Evolutionary conservation across 2,113 vertebrate genomes (phyloP).

Genomic region (Oophaga pumilio): DNA sequence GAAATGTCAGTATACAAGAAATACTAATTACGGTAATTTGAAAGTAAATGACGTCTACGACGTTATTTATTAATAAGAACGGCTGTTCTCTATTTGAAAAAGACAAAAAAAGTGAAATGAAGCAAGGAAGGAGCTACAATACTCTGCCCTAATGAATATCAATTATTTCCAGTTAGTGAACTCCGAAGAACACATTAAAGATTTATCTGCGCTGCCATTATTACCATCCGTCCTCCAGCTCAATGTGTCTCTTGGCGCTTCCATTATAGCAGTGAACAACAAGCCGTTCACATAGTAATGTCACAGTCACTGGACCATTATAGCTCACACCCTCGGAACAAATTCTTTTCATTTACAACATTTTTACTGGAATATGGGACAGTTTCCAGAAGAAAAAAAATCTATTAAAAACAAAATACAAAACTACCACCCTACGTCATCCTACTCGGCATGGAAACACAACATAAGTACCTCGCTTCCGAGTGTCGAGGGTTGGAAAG

Average conservation of each 20-base stretch:
- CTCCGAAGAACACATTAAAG: constrained; percentile 54
- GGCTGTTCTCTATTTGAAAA: constrained; percentile 17
- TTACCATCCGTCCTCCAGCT: constrained; percentile 32
- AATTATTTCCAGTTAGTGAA: constrained; percentile 57
- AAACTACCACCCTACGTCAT: no score
- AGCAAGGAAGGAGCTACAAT: constrained; percentile 12
- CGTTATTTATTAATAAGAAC: constrained; percentile 41
- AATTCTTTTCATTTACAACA: constrained; percentile 9
- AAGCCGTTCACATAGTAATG: background rate
- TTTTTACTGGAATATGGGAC: background rate
- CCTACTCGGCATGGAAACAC: no score
- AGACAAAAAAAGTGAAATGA: background rate
- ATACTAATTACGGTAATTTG: background rate
- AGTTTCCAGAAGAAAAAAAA: background rate
- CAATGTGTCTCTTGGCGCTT: constrained; percentile 11
- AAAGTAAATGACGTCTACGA: background rate
- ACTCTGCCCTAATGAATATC: constrained; percentile 36
- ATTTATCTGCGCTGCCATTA: constrained; percentile 50
- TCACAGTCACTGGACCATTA: background rate
- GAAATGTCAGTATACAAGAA: background rate
- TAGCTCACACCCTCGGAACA: background rate
- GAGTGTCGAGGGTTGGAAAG: background rate
- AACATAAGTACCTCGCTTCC: no score
- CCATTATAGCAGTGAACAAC: constrained; percentile 36
- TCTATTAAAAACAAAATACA: background rate